Conservation (phyloP, 2,888 invertebrate genomes). For the Cerceris ruficornis region DNA sequence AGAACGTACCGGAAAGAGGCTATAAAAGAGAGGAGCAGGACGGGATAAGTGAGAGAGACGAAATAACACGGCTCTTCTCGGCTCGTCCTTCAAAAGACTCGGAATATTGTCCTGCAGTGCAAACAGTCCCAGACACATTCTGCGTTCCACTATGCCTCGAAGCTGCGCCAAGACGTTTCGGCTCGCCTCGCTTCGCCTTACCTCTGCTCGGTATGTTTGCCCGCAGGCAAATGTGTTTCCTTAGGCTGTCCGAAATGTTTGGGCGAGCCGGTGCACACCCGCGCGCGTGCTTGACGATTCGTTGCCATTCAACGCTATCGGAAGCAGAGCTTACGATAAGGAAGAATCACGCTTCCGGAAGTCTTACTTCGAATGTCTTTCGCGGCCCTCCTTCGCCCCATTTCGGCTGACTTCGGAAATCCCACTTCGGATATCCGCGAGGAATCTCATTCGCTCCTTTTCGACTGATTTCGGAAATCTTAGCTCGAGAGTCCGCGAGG, state of each 20-base stretch:
- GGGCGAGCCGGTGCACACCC: constrained; percentile 63
- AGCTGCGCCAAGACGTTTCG: constrained; percentile 67
- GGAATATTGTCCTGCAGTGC: constrained; percentile 77
- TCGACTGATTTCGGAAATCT: too few species aligned
- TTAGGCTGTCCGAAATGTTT: constrained; percentile 79
- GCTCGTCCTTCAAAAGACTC: constrained; percentile 74
- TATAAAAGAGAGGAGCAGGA: constrained; percentile 46
- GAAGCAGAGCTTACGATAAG: constrained; percentile 29
- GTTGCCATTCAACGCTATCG: constrained; percentile 36
- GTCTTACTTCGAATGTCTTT: neutral
- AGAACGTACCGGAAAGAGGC: constrained; percentile 21
- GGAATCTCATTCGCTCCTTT: too few species aligned
- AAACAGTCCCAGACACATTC: constrained; percentile 78
- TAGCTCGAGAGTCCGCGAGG: too few species aligned
- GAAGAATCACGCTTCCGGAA: constrained; percentile 14
- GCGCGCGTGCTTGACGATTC: constrained; percentile 49
- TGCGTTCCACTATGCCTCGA: constrained; percentile 74
- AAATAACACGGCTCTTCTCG: constrained; percentile 70
- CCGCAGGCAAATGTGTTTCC: constrained; percentile 81
- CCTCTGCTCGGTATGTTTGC: constrained; percentile 71
- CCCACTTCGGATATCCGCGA: too few species aligned
- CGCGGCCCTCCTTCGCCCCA: too few species aligned
- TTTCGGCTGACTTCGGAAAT: too few species aligned
- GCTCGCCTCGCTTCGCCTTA: constrained; percentile 36
- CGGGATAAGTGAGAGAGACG: constrained; percentile 50